Percentiles rank a stretch among this genome's conserved stretches.
Evolutionary conservation across 2,888 invertebrate genomes (phyloP).

Genomic region (Meiosimyza platycephala): DNA sequence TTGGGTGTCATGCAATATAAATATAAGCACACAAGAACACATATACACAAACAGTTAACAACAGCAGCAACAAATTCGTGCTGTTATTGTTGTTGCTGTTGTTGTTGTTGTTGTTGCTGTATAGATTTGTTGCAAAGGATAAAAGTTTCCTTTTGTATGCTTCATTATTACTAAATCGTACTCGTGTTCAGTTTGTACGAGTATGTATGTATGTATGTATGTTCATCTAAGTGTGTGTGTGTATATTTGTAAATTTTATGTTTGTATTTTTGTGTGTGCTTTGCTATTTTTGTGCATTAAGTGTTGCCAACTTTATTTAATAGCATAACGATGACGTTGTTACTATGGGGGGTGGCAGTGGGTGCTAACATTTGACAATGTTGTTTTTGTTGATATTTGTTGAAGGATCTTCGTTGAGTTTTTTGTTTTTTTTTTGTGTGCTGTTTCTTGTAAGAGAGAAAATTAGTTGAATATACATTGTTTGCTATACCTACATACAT

Average conservation of each 20-base stretch:
- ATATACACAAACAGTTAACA: not conserved
- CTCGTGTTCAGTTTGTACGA: conserved; percentile 6
- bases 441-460: not conserved
- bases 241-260: conserved; percentile 41
- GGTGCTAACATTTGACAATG: conserved; percentile 15
- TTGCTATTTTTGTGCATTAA: conserved; percentile 54
- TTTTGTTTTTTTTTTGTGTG: conserved; percentile 23
- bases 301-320: conserved; percentile 65
- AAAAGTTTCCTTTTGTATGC: conserved; percentile 44
- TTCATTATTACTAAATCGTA: conserved; percentile 58
- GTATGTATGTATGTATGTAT: conserved; percentile 10
- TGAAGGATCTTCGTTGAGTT: conserved; percentile 21
- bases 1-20: conserved; percentile 9
- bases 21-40: conserved; percentile 8
- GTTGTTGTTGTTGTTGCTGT: conserved; percentile 38
- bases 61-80: not conserved
- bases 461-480: conserved; percentile 49
- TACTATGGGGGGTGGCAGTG: conserved; percentile 6
- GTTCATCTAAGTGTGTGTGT: conserved; percentile 18
- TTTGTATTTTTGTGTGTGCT: conserved; percentile 36
- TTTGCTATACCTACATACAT: too few relatives aligned
- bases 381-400: conserved; percentile 27
- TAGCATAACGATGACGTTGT: conserved; percentile 60
- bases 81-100: conserved; percentile 36
- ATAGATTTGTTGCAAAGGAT: conserved; percentile 39